A percentile compares a stretch with the other conserved stretches of the same genome.
Evolutionary conservation across 2,888 invertebrate genomes (phyloP).

Genomic region (Drosophila neutralis): DNA sequence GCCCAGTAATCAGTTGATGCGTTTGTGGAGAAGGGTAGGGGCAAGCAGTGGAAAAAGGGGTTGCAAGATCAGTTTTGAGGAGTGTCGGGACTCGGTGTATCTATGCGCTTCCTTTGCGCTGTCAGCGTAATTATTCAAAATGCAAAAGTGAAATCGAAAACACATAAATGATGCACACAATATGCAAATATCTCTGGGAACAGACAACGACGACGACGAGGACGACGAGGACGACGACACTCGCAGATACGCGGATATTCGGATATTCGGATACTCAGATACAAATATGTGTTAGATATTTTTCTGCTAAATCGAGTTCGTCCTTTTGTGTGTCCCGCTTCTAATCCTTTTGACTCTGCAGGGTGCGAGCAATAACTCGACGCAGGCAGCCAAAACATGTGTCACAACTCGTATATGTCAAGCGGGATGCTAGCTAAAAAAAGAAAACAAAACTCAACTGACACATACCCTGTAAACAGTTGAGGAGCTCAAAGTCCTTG

Average conservation of each 20-base stretch:
- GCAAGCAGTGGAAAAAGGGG: slow-evolving; percentile 38
- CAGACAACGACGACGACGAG: slow-evolving; percentile 16
- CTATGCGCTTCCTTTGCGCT: slow-evolving; percentile 65
- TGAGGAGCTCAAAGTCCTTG: background rate
- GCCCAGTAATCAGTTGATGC: slow-evolving; percentile 62
- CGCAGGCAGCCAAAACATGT: slow-evolving; percentile 52
- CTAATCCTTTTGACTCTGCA: slow-evolving; percentile 79
- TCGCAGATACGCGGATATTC: background rate
- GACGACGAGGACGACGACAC: background rate
- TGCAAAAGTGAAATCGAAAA: slow-evolving; percentile 28
- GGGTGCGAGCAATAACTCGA: slow-evolving; percentile 59
- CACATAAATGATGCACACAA: slow-evolving; percentile 66
- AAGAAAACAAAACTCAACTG: background rate
- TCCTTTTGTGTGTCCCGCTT: slow-evolving; percentile 48
- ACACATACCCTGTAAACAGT: slow-evolving; percentile 17
- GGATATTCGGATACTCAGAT: slow-evolving; percentile 1
- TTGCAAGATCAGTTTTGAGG: slow-evolving; percentile 25
- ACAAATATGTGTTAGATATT: slow-evolving; percentile 67
- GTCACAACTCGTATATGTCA: slow-evolving; percentile 76
- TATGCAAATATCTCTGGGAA: slow-evolving; percentile 64
- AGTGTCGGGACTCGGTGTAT: slow-evolving; percentile 33
- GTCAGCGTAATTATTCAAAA: slow-evolving; percentile 71
- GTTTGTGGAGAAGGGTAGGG: slow-evolving; percentile 1
- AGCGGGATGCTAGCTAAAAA: background rate
- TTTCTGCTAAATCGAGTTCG: slow-evolving; percentile 77